A percentile compares a stretch with the other conserved stretches of the same genome.
Conservation (phyloP, 2,888 invertebrate species). For the Brenthis daphne region DNA sequence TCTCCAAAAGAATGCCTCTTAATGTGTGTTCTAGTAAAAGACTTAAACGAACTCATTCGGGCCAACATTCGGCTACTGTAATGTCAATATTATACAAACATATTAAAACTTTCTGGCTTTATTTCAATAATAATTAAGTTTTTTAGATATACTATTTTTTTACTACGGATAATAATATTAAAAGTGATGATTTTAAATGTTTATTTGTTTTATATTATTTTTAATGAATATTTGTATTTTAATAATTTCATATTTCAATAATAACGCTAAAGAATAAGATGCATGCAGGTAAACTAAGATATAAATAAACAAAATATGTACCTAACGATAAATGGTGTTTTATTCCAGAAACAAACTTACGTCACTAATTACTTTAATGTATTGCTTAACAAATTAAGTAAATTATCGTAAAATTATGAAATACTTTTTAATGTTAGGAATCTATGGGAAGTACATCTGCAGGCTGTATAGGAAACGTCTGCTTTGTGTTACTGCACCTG, state of each 20-base stretch:
- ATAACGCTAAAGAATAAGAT: too few species aligned
- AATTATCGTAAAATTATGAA: conserved; percentile 1
- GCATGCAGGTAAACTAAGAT: too few species aligned
- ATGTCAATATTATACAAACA: too few species aligned
- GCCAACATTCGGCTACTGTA: too few species aligned
- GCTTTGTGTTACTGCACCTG: conserved; percentile 66
- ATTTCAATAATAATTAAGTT: not conserved
- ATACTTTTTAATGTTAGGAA: conserved; percentile 21
- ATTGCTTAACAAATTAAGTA: not conserved
- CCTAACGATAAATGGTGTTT: too few species aligned
- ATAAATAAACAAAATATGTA: too few species aligned
- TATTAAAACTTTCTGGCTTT: too few species aligned
- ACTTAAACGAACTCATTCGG: conserved; percentile 35
- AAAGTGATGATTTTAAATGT: not conserved
- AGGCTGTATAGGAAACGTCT: conserved; percentile 60
- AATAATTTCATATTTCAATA: too few species aligned
- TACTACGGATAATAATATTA: not conserved
- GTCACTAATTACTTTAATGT: too few species aligned
- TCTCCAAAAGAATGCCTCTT: not conserved
- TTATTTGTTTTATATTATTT: too few species aligned
- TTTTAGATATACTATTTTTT: not conserved
- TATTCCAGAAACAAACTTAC: too few species aligned
- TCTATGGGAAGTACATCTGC: conserved; percentile 68
- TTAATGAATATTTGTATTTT: too few species aligned
- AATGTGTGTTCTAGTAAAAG: conserved; percentile 29